Evolutionary conservation across 2,888 invertebrate genomes (phyloP).

Genomic region (Eristalis tenax): DNA sequence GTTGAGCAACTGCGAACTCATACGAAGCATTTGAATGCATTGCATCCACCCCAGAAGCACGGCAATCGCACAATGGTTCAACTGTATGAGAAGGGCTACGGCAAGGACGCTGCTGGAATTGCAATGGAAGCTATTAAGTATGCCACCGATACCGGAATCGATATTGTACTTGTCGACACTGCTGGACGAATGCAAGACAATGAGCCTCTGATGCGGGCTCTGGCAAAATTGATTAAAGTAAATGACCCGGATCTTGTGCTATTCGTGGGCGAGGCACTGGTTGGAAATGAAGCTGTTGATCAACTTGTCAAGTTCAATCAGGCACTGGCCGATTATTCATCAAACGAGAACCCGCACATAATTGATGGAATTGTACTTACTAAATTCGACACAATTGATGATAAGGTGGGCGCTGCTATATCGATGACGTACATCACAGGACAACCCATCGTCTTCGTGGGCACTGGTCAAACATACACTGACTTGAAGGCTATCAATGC

Average conservation of each 20-base stretch:
- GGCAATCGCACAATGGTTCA: constrained; percentile 91
- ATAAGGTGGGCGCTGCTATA: constrained; percentile 99
- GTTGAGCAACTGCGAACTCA: constrained; percentile 99
- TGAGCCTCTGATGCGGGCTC: constrained; percentile 98
- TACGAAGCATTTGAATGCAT: constrained; percentile 93
- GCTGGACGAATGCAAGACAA: constrained; percentile 99
- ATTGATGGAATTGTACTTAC: constrained; percentile 99
- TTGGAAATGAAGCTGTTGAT: constrained; percentile 99
- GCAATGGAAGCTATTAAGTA: constrained; percentile 97
- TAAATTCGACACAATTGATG: constrained; percentile 99
- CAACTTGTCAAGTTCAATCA: constrained; percentile 99
- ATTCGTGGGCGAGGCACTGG: constrained; percentile 99
- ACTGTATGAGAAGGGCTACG: constrained; percentile 98
- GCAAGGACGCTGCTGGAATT: constrained; percentile 98
- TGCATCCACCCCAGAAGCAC: constrained; percentile 92
- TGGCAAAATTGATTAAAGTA: constrained; percentile 98
- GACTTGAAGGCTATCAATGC: constrained; percentile 98
- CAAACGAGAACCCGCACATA: constrained; percentile 90
- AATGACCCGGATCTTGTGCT: constrained; percentile 98
- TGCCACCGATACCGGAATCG: constrained; percentile 90
- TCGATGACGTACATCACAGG: constrained; percentile 99
- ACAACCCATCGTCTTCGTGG: constrained; percentile 96
- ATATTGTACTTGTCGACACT: constrained; percentile 98
- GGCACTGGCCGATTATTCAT: constrained; percentile 95
- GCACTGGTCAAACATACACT: constrained; percentile 99